Evolutionary conservation across 2,113 vertebrate species (phyloP).

Genomic region (Brachionichthys hirsutus): DNA sequence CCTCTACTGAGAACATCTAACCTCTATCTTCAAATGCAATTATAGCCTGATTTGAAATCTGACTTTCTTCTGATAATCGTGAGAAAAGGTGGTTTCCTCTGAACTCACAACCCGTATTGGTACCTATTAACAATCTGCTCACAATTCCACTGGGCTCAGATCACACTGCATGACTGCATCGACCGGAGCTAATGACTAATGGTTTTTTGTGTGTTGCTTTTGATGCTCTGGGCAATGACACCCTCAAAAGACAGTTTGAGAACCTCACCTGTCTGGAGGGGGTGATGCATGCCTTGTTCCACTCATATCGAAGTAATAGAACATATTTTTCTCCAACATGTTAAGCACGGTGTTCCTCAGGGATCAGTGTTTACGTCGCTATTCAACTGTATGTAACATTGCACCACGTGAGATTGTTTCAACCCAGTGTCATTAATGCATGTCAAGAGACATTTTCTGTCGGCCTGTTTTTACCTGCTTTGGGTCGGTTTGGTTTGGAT

Average conservation of each 20-base stretch:
- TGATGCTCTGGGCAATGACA: too few relatives aligned
- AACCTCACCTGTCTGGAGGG: too few relatives aligned
- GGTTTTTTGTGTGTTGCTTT: too few relatives aligned
- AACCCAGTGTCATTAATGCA: conserved; percentile 8
- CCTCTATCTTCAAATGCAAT: not conserved
- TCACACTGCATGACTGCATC: too few relatives aligned
- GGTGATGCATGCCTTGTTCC: too few relatives aligned
- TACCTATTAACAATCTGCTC: not conserved
- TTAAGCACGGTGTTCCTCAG: too few relatives aligned
- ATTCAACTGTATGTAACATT: too few relatives aligned
- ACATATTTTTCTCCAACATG: too few relatives aligned
- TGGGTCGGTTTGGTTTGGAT: conserved; percentile 11
- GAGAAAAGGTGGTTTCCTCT: not conserved
- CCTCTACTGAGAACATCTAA: not conserved
- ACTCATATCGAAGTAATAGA: too few relatives aligned
- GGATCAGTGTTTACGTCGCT: too few relatives aligned
- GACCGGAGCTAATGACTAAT: too few relatives aligned
- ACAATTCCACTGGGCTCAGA: not conserved
- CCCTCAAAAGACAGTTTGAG: too few relatives aligned
- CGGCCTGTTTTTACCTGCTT: not conserved
- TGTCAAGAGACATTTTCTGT: conserved; percentile 10
- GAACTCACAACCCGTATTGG: not conserved
- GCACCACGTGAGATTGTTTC: conserved; percentile 11
- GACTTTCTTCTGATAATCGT: not conserved
- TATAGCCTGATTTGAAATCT: not conserved